Evolutionary conservation across 2,797 vertebrate species (phyloP).

Genomic region (Sus cebifrons): DNA sequence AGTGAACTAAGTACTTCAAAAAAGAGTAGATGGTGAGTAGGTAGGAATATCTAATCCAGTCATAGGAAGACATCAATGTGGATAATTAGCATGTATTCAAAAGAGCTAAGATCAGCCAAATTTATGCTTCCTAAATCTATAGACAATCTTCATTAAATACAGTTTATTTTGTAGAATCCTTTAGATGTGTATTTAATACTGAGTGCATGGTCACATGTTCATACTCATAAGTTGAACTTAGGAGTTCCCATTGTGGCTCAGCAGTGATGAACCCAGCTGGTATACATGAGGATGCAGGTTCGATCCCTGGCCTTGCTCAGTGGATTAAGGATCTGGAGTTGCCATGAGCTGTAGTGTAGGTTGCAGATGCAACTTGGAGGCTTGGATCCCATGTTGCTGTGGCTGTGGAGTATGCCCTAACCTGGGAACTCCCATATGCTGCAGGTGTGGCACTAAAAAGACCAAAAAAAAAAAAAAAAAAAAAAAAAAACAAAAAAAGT

Average conservation of each 20-base stretch:
- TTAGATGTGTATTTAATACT: not conserved
- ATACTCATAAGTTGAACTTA: slow-evolving; percentile 1
- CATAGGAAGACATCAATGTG: not conserved
- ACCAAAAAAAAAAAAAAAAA: no score
- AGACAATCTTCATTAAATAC: not conserved
- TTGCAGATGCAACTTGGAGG: no score
- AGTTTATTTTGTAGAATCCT: slow-evolving; percentile 26
- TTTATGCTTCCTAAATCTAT: not conserved
- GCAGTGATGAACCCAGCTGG: no score
- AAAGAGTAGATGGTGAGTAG: not conserved
- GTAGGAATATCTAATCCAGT: not conserved
- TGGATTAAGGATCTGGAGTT: no score
- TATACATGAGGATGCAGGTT: no score
- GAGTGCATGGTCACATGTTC: not conserved
- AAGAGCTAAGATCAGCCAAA: not conserved
- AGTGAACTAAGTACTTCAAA: not conserved
- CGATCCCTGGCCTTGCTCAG: no score
- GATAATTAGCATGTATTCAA: not conserved
- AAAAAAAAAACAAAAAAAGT: not conserved
- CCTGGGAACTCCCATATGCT: no score
- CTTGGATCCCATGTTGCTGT: no score
- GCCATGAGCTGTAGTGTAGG: no score
- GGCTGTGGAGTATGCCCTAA: no score
- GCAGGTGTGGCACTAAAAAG: no score
- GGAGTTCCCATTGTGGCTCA: no score